Evolutionary conservation across 2,888 invertebrate genomes (phyloP).

Genomic region (Lycophotia porphyrea): DNA sequence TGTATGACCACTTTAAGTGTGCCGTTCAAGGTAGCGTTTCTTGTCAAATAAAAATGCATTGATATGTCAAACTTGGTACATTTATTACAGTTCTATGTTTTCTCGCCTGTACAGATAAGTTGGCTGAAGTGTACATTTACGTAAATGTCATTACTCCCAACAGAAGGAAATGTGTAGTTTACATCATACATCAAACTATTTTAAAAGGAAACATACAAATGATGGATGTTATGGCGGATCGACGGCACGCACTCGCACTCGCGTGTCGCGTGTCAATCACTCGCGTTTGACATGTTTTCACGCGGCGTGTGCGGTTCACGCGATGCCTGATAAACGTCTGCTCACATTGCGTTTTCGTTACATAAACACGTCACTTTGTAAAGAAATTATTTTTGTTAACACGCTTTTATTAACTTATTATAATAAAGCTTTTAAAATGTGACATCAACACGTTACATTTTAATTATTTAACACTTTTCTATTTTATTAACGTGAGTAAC

Average conservation of each 20-base stretch:
- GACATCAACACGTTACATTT: neutral
- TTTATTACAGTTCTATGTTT: neutral
- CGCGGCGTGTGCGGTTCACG: conserved; percentile 9
- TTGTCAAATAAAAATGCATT: neutral
- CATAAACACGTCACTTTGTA: conserved; percentile 3
- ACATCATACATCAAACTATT: neutral
- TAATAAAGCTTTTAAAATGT: neutral
- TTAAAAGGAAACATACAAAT: conserved; percentile 20
- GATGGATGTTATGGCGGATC: conserved; percentile 20
- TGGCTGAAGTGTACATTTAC: neutral
- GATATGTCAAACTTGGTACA: neutral
- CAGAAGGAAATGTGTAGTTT: neutral
- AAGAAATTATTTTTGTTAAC: conserved; percentile 6
- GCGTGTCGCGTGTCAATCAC: conserved; percentile 39
- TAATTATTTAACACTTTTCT: neutral
- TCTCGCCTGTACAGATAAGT: neutral
- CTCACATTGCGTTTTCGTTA: conserved; percentile 28
- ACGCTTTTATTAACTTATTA: neutral
- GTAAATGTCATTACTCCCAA: neutral
- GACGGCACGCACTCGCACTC: conserved; percentile 13
- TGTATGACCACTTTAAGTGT: too few relatives aligned
- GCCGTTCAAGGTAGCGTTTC: too few relatives aligned
- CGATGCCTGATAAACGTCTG: conserved; percentile 22
- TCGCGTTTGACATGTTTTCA: conserved; percentile 37
- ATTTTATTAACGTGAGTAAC: conserved; percentile 1